Conservation (phyloP, 2,113 vertebrate species). For the Dinomys branickii region DNA sequence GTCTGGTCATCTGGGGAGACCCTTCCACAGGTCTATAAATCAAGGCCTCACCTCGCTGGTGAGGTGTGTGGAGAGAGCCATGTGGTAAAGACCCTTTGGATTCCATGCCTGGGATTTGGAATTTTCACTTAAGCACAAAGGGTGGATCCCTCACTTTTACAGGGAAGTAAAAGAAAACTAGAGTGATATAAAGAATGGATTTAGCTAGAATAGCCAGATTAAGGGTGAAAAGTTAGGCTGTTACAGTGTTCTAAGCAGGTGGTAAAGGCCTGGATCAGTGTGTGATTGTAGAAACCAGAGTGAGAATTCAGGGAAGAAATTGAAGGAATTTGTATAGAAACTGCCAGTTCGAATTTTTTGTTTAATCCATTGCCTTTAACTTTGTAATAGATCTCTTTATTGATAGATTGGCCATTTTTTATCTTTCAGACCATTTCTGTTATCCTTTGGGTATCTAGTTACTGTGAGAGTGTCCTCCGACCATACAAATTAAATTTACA, state of each 20-base stretch:
- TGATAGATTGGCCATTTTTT: slow-evolving; percentile 47
- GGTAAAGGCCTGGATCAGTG: neutral
- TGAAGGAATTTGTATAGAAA: neutral
- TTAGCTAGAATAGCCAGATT: neutral
- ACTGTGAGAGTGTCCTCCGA: slow-evolving; percentile 93
- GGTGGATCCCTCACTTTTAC: neutral
- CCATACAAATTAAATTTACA: slow-evolving; percentile 97
- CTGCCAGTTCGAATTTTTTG: neutral
- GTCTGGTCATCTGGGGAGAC: neutral
- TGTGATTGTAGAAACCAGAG: neutral
- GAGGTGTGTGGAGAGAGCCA: neutral
- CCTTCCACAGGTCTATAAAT: neutral
- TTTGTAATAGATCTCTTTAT: neutral
- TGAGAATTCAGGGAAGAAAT: neutral
- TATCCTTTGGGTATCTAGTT: slow-evolving; percentile 93
- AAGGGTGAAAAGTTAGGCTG: neutral
- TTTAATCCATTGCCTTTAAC: slow-evolving; percentile 38
- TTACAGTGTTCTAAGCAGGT: neutral
- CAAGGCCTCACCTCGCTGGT: neutral
- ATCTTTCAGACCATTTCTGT: slow-evolving; percentile 91
- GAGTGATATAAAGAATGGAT: neutral
- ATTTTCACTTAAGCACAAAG: neutral
- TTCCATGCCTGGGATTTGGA: neutral
- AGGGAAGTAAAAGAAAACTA: neutral
- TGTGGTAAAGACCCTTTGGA: slow-evolving; percentile 4